A percentile compares a stretch with the other conserved stretches of the same genome.
Evolutionary conservation across 64 coral and sea anemone genomes (phyloP).

Genomic region (Cladopsammia gracilis): DNA sequence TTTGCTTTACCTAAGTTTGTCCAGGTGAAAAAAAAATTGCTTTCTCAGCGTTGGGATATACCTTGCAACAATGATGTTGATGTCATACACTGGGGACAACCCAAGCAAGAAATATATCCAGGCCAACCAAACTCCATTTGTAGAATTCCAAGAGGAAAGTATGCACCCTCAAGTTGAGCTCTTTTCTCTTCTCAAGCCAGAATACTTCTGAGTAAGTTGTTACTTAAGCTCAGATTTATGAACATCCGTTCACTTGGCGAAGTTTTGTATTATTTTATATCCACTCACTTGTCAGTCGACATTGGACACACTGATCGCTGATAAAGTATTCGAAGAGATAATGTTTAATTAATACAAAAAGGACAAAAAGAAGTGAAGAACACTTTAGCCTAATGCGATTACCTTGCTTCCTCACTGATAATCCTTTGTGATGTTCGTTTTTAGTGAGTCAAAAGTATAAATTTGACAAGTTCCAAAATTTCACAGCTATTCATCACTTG

Average conservation of each 20-base stretch:
- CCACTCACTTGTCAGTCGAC: not conserved
- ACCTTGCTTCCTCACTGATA: not conserved
- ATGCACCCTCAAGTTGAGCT: not conserved
- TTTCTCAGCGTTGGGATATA: not conserved
- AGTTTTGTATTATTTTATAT: not conserved
- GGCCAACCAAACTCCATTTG: constrained; percentile 17
- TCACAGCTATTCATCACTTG: too few relatives aligned
- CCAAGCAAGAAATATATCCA: not conserved
- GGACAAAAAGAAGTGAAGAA: not conserved
- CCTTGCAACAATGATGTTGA: not conserved
- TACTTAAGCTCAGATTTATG: not conserved
- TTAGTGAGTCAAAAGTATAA: not conserved
- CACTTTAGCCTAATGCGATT: not conserved
- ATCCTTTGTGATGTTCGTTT: not conserved
- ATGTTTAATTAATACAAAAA: too few relatives aligned
- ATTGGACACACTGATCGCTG: not conserved
- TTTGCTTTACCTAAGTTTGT: too few relatives aligned
- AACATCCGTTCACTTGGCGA: not conserved
- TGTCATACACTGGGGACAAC: constrained; percentile 25
- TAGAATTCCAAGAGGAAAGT: not conserved
- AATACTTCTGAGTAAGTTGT: not conserved
- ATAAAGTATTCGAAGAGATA: constrained; percentile 26
- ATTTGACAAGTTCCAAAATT: not conserved
- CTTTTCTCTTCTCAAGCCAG: not conserved
- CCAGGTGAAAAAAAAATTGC: too few relatives aligned